Evolutionary conservation across 2,113 vertebrate species (phyloP).

Genomic region (Acrocephalus arundinaceus): DNA sequence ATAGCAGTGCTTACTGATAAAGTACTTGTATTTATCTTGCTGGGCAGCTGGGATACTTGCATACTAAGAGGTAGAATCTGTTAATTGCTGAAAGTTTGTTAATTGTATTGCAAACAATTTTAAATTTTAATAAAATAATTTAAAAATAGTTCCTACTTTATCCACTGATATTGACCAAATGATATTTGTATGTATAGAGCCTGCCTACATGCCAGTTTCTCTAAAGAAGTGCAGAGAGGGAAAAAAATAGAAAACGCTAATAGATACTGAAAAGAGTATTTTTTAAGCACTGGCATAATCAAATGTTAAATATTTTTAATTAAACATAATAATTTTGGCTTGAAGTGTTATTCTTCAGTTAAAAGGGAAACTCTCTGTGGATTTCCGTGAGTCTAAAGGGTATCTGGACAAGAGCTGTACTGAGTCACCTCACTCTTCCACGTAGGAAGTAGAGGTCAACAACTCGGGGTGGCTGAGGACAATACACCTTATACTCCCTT

Average conservation of each 20-base stretch:
- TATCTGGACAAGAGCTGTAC: neutral
- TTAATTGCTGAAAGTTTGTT: neutral
- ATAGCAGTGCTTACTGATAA: neutral
- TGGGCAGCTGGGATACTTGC: neutral
- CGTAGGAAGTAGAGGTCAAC: neutral
- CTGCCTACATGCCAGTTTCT: neutral
- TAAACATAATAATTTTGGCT: neutral
- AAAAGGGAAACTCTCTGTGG: constrained; percentile 22
- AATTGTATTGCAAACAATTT: neutral
- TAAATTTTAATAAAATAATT: neutral
- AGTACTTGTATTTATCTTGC: neutral
- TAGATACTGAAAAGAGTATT: neutral
- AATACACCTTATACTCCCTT: neutral
- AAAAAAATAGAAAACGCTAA: neutral
- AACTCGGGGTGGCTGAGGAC: neutral
- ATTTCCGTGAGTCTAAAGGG: neutral
- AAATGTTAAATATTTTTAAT: neutral
- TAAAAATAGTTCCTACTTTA: neutral
- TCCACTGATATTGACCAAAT: neutral
- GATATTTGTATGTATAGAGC: neutral
- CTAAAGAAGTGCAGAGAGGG: neutral
- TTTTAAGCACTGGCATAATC: neutral
- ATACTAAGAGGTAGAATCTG: neutral
- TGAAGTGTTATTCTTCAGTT: neutral
- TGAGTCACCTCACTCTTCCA: neutral